Evolutionary conservation across 2,797 vertebrate genomes (phyloP).

Genomic region (Sebastes dallii): DNA sequence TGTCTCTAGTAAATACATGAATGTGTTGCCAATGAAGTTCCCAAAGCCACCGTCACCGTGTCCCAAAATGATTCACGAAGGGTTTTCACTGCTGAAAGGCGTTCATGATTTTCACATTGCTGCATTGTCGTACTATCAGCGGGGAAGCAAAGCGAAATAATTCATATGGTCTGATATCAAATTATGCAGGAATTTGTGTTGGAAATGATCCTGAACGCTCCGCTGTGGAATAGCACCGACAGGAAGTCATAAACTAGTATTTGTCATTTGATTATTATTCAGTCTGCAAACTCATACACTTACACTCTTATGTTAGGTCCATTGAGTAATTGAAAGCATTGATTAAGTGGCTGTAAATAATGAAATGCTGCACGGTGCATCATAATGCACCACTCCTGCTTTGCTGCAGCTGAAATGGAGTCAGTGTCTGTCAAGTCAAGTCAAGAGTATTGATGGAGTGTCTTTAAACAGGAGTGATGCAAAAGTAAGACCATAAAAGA

Average conservation of each 20-base stretch:
- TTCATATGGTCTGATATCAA: constrained; percentile 30
- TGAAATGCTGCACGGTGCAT: constrained; percentile 24
- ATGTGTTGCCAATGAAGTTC: neutral
- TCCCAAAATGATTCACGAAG: constrained; percentile 18
- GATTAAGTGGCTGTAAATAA: constrained; percentile 52
- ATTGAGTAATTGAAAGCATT: constrained; percentile 66
- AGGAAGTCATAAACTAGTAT: constrained; percentile 46
- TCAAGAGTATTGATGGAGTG: constrained; percentile 7
- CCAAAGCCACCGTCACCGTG: constrained; percentile 7
- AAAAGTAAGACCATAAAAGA: neutral
- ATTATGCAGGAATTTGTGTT: constrained; percentile 39
- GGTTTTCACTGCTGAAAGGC: constrained; percentile 10
- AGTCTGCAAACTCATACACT: constrained; percentile 50
- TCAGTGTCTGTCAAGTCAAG: neutral
- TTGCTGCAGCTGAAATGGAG: constrained; percentile 10
- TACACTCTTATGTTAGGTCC: constrained; percentile 26
- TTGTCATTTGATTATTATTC: constrained; percentile 39
- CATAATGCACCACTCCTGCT: constrained; percentile 20
- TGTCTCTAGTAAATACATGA: constrained; percentile 14
- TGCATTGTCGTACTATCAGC: constrained; percentile 18
- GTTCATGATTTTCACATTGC: constrained; percentile 19
- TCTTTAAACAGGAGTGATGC: neutral
- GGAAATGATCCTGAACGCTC: constrained; percentile 49
- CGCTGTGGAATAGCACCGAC: constrained; percentile 6
- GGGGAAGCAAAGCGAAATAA: constrained; percentile 25